phyloP scores from a whole-genome alignment of 64 coral and sea anemone species.

The Montipora foliosa region DNA sequence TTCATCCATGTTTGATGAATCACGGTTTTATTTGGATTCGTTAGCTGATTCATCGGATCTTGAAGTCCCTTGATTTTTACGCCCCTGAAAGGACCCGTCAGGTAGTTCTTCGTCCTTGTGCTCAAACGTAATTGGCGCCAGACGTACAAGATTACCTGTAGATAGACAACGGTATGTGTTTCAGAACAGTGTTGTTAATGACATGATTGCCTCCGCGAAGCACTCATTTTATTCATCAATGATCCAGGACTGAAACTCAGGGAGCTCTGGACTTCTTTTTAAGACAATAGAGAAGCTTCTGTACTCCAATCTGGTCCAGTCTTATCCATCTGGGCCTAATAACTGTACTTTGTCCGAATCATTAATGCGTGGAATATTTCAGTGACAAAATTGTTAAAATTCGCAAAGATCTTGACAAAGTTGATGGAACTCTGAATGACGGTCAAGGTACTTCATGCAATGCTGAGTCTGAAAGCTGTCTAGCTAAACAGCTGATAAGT shows the following conservation, averaged over 20 bases:
- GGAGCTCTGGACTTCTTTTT: constrained; percentile 31
- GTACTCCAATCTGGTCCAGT: too few relatives aligned
- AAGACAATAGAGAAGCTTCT: constrained; percentile 32
- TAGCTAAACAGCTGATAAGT: too few relatives aligned
- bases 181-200: constrained; percentile 40
- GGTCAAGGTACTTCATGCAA: too few relatives aligned
- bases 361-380: too few relatives aligned
- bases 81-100: constrained; percentile 39
- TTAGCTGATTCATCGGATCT: too few relatives aligned
- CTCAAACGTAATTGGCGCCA: constrained; percentile 49
- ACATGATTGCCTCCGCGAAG: constrained; percentile 56
- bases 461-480: too few relatives aligned
- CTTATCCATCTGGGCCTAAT: too few relatives aligned
- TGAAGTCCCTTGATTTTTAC: constrained; percentile 9
- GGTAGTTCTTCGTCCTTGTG: constrained; percentile 49
- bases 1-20: too few relatives aligned
- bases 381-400: background rate
- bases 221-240: background rate
- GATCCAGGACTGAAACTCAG: background rate
- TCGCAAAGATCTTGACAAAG: background rate
- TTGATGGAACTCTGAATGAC: background rate
- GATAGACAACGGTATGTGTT: constrained; percentile 38
- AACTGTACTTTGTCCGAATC: too few relatives aligned
- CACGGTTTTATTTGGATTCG: too few relatives aligned
- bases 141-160: constrained; percentile 5